phyloP scores from a whole-genome alignment of 2,888 invertebrate species.

The Drosophila cognata region DNA sequence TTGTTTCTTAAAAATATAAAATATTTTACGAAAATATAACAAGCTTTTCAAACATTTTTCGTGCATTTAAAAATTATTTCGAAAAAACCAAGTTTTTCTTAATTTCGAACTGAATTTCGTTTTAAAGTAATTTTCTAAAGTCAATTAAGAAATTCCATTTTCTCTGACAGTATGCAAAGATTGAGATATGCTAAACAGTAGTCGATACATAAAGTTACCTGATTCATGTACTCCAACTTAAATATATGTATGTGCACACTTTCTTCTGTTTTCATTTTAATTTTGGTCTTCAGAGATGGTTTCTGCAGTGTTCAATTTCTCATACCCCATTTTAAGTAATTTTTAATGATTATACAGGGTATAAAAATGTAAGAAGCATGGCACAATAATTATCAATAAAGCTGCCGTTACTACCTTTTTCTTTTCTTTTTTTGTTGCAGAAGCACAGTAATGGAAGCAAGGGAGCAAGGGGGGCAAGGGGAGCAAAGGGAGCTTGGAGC shows the following conservation, averaged over 20 bases:
- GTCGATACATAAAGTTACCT: background rate
- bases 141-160: background rate
- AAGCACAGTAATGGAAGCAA: background rate
- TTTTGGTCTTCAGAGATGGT: background rate
- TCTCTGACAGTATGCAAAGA: background rate
- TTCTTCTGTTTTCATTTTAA: background rate
- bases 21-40: background rate
- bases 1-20: background rate
- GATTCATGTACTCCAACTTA: background rate
- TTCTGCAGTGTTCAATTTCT: background rate
- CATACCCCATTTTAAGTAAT: background rate
- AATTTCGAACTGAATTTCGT: background rate
- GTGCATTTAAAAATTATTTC: background rate
- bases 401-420: conserved; percentile 52
- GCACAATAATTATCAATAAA: conserved; percentile 81
- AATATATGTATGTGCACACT: background rate
- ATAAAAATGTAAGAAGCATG: conserved; percentile 52
- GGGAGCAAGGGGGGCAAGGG: background rate
- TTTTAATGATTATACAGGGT: conserved; percentile 1
- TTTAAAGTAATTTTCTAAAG: background rate
- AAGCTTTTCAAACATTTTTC: background rate
- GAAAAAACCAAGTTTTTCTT: background rate
- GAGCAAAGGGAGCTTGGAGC: conserved; percentile 5
- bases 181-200: background rate
- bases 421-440: conserved; percentile 1